Base-by-base conservation (phyloP, 1,140 invertebrate genomes). In the Tribolium madens region DNA sequence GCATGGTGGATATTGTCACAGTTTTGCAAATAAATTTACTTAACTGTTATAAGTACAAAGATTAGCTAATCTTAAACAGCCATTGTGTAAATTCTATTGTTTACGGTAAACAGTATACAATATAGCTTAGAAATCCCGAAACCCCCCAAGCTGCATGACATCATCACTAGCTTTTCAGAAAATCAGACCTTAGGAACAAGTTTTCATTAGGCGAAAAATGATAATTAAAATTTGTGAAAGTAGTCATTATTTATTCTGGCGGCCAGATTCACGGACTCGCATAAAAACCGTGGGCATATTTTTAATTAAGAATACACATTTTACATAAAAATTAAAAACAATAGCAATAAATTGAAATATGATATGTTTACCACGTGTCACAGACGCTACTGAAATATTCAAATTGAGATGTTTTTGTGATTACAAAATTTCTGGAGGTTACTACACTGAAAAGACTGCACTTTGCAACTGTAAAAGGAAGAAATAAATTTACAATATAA, bases 351-450 rank as follows among this genome's bases (percentile, higher is more conserved):
- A 64, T 64, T 64, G 57, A 13, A 64, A 64, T 26, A n/a, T 14
- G 57, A 64, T 64, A 31, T 12, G 2, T 10, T 9, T 10, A 12
- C 7, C 57, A 13, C 26, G n/a, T 14, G 2, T 33, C 26, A 4
- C 36, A 10, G 10, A 13, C n/a, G 57, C 57, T 64, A 64, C 57
- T 10, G 57, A 64, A 64, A 33, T 33, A 64, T 64, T 31, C 31
- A 64, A 64, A 64, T 64, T 64, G 31, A 64, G 57, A 64, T 64
- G 57, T 64, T 33, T 31, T 64, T 10, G 14, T 64, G 21, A 64
- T 64, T 64, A 64, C 57, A 64, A 33, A 64, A 64, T 60, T 60
- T 60, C n/a, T 64, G 1, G 10, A 42, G 21, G 57, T 64, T 33
- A 64, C n/a, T n/a, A 12, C 1, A 64, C 9, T 7, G 36, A 36